A percentile compares a stretch with the other conserved stretches of the same genome.
Evolutionary conservation across 2,113 vertebrate genomes (phyloP).

Genomic region (Phaethornis superciliosus): DNA sequence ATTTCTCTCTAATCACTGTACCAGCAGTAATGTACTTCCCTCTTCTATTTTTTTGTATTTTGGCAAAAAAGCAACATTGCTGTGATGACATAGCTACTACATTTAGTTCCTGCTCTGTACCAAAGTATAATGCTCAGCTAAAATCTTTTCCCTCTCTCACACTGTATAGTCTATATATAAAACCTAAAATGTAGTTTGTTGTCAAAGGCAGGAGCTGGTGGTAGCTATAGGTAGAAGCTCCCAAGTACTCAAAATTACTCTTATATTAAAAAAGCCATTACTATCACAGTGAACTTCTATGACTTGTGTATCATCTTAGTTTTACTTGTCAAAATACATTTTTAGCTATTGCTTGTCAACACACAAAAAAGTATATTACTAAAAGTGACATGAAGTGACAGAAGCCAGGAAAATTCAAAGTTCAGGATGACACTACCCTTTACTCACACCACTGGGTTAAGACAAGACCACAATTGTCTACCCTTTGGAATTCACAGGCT

Average conservation of each 20-base stretch:
- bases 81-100: not conserved
- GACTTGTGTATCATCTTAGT: constrained; percentile 61
- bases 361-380: constrained; percentile 58
- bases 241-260: constrained; percentile 25
- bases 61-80: not conserved
- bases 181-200: constrained; percentile 8
- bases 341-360: constrained; percentile 58
- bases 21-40: not conserved
- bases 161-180: constrained; percentile 7
- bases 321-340: constrained; percentile 77
- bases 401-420: constrained; percentile 52
- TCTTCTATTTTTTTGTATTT: constrained; percentile 4
- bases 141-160: not conserved
- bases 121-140: not conserved
- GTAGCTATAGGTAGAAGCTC: constrained; percentile 47
- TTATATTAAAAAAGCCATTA: constrained; percentile 44
- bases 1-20: not conserved
- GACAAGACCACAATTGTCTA: constrained; percentile 42
- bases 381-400: constrained; percentile 54
- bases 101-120: constrained; percentile 19
- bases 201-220: constrained; percentile 10
- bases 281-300: constrained; percentile 41
- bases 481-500: constrained; percentile 24
- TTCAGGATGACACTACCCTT: constrained; percentile 36
- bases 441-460: not conserved